Evolutionary conservation across 2,113 vertebrate species (phyloP), one percentile per base, ranked within the genome.

Genomic region (Climacteris rufus): DNA sequence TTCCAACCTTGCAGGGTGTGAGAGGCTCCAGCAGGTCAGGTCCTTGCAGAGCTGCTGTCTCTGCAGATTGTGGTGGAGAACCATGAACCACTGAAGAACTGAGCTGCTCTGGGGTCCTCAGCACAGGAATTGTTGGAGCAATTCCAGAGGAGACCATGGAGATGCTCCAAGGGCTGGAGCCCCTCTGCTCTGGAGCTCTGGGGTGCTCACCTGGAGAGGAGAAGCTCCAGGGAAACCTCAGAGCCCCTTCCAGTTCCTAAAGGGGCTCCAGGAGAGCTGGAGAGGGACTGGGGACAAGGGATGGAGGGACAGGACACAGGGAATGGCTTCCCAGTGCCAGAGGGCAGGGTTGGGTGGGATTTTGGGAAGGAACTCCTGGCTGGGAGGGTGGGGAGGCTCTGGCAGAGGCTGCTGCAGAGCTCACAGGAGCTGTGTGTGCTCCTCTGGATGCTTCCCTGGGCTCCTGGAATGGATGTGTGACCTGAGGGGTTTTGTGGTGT

Each of bases 331-430:
- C 6, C 13, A 16, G 0, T 35, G 1, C 3, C 31, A 22, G 25
- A 16, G 15, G 4, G 3, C 4, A 50, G 19, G 15, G 2, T 0
- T 3, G 0, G 35, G 1, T 60, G 53, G 45, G 27, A 60, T 35
- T 0, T 14, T 35, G 61, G 61, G 71, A 1, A 52, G 37, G 27
- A 61, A 70, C 20, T 27, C 7, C 6, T 72, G 1, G 0, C 37
- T 49, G 24, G 0, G 4, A 60, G 31, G 52, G 10, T 25, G 66
- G 37, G 1, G 0, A 40, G 21, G 9, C 30, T 13, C 57, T 59
- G 57, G 23, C 57, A 35, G 14, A 59, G 57, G n/a, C 27, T 66
- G 64, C 77, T 20, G 47, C 25, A 10, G 8, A 27, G 35, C 44
- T 27, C 33, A 27, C 13, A 22, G 54, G 37, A 45, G 47, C 9